Conservation (phyloP, 2,797 vertebrate genomes). For the Varecia variegata region DNA sequence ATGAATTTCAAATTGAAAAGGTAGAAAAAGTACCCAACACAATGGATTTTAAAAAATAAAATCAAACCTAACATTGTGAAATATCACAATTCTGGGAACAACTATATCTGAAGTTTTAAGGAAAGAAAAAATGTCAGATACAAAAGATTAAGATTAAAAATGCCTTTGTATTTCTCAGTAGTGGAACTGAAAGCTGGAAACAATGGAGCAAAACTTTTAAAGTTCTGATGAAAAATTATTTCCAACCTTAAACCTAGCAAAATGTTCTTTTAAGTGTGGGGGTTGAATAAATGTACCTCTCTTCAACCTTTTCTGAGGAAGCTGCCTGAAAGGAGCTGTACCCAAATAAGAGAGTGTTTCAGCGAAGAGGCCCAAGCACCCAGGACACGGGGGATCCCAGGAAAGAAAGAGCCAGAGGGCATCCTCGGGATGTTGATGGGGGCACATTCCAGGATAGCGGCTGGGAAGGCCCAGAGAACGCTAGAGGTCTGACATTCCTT, state of each 20-base stretch:
- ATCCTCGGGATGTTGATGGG: rapidly evolving
- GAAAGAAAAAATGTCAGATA: not conserved
- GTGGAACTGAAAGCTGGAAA: not conserved
- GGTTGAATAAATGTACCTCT: not conserved
- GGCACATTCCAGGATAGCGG: rapidly evolving
- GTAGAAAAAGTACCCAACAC: not conserved
- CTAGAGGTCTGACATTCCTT: rapidly evolving
- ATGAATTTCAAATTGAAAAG: not conserved
- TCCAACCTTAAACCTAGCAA: not conserved
- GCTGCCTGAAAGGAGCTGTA: not conserved
- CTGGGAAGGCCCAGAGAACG: not conserved
- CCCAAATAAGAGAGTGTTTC: not conserved
- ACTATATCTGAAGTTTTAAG: not conserved
- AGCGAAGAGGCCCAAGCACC: no score
- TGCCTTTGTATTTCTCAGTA: not conserved
- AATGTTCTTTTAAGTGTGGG: not conserved
- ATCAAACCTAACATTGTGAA: not conserved
- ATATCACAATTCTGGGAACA: not conserved
- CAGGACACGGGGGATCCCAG: rapidly evolving
- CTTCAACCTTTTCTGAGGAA: not conserved
- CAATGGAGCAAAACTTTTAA: not conserved
- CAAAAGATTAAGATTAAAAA: not conserved
- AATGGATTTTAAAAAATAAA: not conserved
- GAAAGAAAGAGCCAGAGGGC: no score
- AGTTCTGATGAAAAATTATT: not conserved